Evolutionary conservation across 2,888 invertebrate genomes (phyloP).

Genomic region (Brachypalpus laphriformis): DNA sequence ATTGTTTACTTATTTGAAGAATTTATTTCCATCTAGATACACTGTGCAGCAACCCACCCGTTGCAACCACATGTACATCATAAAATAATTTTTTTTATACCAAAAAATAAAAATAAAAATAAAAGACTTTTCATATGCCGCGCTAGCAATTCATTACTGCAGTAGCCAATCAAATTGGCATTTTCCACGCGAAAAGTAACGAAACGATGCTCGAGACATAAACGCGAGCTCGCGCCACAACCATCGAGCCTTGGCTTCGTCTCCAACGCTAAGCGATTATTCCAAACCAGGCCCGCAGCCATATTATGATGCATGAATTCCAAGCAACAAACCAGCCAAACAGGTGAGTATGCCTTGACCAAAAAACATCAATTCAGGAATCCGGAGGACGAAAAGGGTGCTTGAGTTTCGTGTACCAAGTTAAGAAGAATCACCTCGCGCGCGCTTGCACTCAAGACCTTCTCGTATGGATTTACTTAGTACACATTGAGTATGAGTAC

Average conservation of each 20-base stretch:
- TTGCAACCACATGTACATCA: slow-evolving; percentile 2
- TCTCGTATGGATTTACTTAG: slow-evolving; percentile 37
- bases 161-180: slow-evolving; percentile 73
- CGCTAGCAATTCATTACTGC: slow-evolving; percentile 69
- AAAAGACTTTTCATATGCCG: slow-evolving; percentile 52
- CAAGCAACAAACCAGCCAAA: slow-evolving; percentile 65
- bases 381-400: slow-evolving; percentile 45
- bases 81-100: slow-evolving; percentile 19
- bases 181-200: slow-evolving; percentile 70
- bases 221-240: slow-evolving; percentile 26
- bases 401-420: slow-evolving; percentile 16
- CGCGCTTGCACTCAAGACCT: slow-evolving; percentile 49
- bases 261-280: slow-evolving; percentile 56
- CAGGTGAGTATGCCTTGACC: slow-evolving; percentile 67
- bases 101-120: not conserved
- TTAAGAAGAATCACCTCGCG: slow-evolving; percentile 51
- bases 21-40: slow-evolving; percentile 64
- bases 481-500: slow-evolving; percentile 41
- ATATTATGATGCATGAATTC: slow-evolving; percentile 72
- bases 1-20: slow-evolving; percentile 65
- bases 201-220: slow-evolving; percentile 37
- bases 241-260: slow-evolving; percentile 16
- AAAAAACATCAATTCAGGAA: slow-evolving; percentile 50
- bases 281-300: slow-evolving; percentile 50
- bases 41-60: slow-evolving; percentile 11